Conservation (phyloP, 2,888 invertebrate species). For the Tanaodytes sp. region DNA sequence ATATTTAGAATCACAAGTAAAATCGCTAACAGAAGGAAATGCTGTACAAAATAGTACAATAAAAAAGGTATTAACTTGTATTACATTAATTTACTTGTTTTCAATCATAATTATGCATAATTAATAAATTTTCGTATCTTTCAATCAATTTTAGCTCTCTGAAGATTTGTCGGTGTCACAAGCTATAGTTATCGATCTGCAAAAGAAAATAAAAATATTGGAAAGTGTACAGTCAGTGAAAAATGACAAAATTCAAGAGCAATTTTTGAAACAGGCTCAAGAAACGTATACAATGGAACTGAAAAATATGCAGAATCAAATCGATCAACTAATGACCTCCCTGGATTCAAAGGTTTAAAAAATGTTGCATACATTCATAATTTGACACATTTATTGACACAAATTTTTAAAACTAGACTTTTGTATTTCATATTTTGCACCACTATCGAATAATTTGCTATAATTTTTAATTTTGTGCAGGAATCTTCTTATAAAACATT, state of each 20-base stretch:
- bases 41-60: slow-evolving; percentile 65
- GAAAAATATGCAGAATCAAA: slow-evolving; percentile 74
- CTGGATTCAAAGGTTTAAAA: slow-evolving; percentile 66
- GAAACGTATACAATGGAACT: slow-evolving; percentile 74
- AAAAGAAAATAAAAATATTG: slow-evolving; percentile 65
- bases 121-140: too few species aligned
- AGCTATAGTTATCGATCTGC: slow-evolving; percentile 64
- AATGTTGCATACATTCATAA: too few species aligned
- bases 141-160: slow-evolving; percentile 56
- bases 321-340: slow-evolving; percentile 72
- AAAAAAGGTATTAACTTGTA: slow-evolving; percentile 64
- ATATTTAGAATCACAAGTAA: slow-evolving; percentile 63
- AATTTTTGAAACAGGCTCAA: slow-evolving; percentile 73
- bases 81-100: too few species aligned
- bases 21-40: slow-evolving; percentile 62
- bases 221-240: slow-evolving; percentile 60
- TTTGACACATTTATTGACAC: too few species aligned
- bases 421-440: too few species aligned
- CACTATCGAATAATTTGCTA: too few species aligned
- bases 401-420: too few species aligned
- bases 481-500: slow-evolving; percentile 63
- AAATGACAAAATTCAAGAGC: slow-evolving; percentile 67
- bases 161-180: slow-evolving; percentile 64
- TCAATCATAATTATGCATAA: too few species aligned
- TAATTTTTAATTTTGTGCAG: too few species aligned